These are phyloP conservation scores for Ethmia dodecea DNA, from an alignment of 2,888 invertebrate species.

Conservation along the genomic window DNA sequence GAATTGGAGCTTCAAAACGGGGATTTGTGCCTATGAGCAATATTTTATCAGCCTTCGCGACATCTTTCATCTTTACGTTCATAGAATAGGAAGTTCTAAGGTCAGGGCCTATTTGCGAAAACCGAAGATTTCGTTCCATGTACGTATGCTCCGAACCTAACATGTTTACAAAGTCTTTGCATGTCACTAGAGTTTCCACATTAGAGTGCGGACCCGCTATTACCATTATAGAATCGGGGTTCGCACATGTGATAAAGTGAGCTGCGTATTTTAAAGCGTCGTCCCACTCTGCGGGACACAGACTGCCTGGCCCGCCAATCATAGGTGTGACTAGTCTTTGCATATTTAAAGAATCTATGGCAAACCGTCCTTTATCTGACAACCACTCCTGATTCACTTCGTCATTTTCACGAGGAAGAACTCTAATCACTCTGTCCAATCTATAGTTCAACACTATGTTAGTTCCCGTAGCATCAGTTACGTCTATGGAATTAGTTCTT, in stretches of 20 bases:
- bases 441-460: slow-evolving; percentile 55
- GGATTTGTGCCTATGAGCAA: slow-evolving; percentile 97
- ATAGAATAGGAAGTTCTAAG: slow-evolving; percentile 55
- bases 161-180: slow-evolving; percentile 58
- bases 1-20: slow-evolving; percentile 95
- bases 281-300: slow-evolving; percentile 94
- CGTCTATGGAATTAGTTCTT: slow-evolving; percentile 79
- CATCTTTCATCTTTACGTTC: slow-evolving; percentile 85
- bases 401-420: slow-evolving; percentile 58
- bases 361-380: slow-evolving; percentile 97
- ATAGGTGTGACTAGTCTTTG: slow-evolving; percentile 96
- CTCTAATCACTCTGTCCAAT: slow-evolving; percentile 50
- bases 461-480: slow-evolving; percentile 65
- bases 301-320: slow-evolving; percentile 84
- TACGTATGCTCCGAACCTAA: slow-evolving; percentile 54
- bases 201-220: slow-evolving; percentile 58
- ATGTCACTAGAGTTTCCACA: slow-evolving; percentile 56
- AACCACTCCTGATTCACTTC: slow-evolving; percentile 97
- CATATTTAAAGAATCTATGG: slow-evolving; percentile 96
- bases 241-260: slow-evolving; percentile 78
- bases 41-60: slow-evolving; percentile 86
- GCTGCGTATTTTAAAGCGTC: slow-evolving; percentile 86
- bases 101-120: slow-evolving; percentile 35
- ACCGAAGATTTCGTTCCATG: slow-evolving; percentile 41
- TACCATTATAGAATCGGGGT: slow-evolving; percentile 71